Conservation (phyloP, 2,797 vertebrate species). For the Adelosebastes latens region DNA sequence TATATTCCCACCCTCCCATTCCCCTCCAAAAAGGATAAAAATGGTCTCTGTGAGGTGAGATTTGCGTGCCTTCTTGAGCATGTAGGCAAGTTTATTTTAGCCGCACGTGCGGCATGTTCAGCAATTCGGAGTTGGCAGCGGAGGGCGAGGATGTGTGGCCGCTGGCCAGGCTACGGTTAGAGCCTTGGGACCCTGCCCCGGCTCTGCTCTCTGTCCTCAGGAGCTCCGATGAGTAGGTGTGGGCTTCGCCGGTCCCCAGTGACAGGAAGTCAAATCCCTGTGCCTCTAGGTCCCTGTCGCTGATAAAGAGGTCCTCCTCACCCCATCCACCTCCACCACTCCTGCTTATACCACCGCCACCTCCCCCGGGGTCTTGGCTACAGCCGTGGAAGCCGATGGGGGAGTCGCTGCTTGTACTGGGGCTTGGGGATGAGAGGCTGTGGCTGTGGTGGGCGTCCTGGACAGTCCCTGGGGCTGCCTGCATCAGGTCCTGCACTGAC, state of each 20-base stretch:
- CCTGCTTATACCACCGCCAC: slow-evolving; percentile 68
- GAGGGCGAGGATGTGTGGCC: slow-evolving; percentile 68
- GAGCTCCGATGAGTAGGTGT: slow-evolving; percentile 86
- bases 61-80: slow-evolving; percentile 27
- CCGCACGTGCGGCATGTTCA: slow-evolving; percentile 90
- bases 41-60: slow-evolving; percentile 57
- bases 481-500: slow-evolving; percentile 94
- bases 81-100: slow-evolving; percentile 86
- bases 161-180: slow-evolving; percentile 83
- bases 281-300: slow-evolving; percentile 91
- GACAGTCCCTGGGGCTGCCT: slow-evolving; percentile 74
- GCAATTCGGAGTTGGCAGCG: slow-evolving; percentile 86
- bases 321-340: slow-evolving; percentile 88
- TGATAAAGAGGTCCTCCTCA: slow-evolving; percentile 94
- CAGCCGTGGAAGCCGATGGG: slow-evolving; percentile 85
- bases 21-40: slow-evolving; percentile 59
- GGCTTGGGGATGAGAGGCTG: slow-evolving; percentile 76
- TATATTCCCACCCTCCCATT: slow-evolving; percentile 24
- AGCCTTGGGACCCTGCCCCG: slow-evolving; percentile 78
- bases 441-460: slow-evolving; percentile 80
- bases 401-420: slow-evolving; percentile 78
- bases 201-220: slow-evolving; percentile 90
- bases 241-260: slow-evolving; percentile 82
- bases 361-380: slow-evolving; percentile 63
- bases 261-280: slow-evolving; percentile 86